Evolutionary conservation across 2,888 invertebrate species (phyloP).

Genomic region (Spodoptera picta): DNA sequence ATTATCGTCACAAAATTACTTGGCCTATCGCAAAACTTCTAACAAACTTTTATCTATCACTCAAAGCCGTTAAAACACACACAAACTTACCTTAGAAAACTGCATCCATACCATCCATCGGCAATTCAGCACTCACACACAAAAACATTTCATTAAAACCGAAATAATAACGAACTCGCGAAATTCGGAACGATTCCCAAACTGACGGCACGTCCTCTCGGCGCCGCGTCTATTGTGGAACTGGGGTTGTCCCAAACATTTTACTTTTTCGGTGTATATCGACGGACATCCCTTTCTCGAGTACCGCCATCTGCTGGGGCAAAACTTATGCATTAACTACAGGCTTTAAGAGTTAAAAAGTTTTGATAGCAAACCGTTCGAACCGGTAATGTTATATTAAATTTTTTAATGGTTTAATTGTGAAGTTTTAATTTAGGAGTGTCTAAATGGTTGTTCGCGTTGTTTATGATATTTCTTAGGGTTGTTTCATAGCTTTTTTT

Average conservation of each 20-base stretch:
- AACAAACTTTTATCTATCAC: background rate
- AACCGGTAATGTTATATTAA: conserved; percentile 45
- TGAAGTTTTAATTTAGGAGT: conserved; percentile 32
- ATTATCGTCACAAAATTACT: background rate
- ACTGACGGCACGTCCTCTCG: conserved; percentile 50
- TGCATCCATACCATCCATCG: conserved; percentile 45
- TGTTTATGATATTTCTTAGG: conserved; percentile 16
- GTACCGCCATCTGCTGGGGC: conserved; percentile 67
- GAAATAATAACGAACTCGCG: conserved; percentile 47
- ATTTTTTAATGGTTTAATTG: conserved; percentile 51
- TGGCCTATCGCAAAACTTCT: conserved; percentile 12
- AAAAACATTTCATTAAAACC: conserved; percentile 30
- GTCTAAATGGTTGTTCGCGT: conserved; percentile 11
- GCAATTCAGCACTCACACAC: conserved; percentile 52
- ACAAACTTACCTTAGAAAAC: conserved; percentile 41
- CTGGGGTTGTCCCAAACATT: conserved; percentile 51
- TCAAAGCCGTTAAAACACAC: background rate
- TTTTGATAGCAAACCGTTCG: conserved; percentile 57
- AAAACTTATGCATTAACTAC: conserved; percentile 68
- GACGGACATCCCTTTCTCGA: conserved; percentile 47
- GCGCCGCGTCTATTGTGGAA: conserved; percentile 49
- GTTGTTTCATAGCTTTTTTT: conserved; percentile 11
- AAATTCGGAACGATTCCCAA: conserved; percentile 22
- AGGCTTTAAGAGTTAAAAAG: conserved; percentile 59
- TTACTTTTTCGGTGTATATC: conserved; percentile 54